These are phyloP conservation scores for Dryas iulia DNA, from an alignment of 1,140 invertebrate species.

Conservation along the genomic window DNA sequence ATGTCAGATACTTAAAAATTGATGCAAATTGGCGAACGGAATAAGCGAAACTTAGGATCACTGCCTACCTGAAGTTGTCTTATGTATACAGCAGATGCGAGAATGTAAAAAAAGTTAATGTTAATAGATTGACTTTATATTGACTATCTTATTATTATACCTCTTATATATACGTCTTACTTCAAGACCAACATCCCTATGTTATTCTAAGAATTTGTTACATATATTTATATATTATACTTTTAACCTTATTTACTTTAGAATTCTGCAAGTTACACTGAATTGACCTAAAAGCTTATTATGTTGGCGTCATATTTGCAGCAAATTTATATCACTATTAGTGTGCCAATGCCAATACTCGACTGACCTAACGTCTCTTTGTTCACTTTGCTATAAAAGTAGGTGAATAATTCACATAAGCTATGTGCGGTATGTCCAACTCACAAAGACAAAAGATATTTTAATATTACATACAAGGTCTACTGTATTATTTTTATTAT, in stretches of 20 bases:
- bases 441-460: conserved; percentile 15
- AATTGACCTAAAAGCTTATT: background rate
- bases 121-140: too few species aligned
- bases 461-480: conserved; percentile 11
- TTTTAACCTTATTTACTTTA: background rate
- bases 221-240: too few species aligned
- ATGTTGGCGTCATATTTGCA: background rate
- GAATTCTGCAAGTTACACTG: background rate
- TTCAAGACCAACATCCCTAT: too few species aligned
- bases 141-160: too few species aligned
- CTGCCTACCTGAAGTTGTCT: too few species aligned
- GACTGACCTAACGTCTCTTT: conserved; percentile 4
- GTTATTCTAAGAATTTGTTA: too few species aligned
- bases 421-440: conserved; percentile 1
- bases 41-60: too few species aligned
- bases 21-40: too few species aligned
- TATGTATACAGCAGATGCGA: too few species aligned
- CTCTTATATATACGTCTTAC: too few species aligned
- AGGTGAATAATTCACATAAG: conserved; percentile 11
- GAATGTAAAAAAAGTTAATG: too few species aligned
- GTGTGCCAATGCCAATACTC: background rate
- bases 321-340: background rate
- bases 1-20: too few species aligned
- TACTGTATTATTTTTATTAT: background rate
- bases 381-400: conserved; percentile 9